Evolutionary conservation across 2,797 vertebrate species (phyloP), one percentile per base, ranked within the genome.

Genomic region (Esox lucius): DNA sequence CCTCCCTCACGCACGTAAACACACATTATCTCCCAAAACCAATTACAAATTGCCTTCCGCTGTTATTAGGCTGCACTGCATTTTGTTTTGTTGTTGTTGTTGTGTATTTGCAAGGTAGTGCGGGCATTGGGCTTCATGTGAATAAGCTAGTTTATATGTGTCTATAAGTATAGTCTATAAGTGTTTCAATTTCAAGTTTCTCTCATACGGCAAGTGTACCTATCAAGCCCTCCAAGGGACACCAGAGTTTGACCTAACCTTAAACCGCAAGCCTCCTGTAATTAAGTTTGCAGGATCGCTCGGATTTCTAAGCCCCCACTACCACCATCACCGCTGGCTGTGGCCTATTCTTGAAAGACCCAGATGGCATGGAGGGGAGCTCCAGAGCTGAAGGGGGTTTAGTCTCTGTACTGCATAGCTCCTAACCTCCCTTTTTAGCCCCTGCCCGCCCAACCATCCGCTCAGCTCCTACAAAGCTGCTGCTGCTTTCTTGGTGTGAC

Each of bases 211-310:
- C n/a, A n/a, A n/a, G n/a, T n/a, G n/a, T n/a, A n/a, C n/a, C n/a
- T n/a, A n/a, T n/a, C n/a, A n/a, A n/a, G n/a, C n/a, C n/a, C n/a
- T n/a, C n/a, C n/a, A n/a, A n/a, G n/a, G n/a, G n/a, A n/a, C n/a
- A n/a, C n/a, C n/a, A n/a, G n/a, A n/a, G n/a, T n/a, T n/a, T n/a
- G n/a, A n/a, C n/a, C n/a, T n/a, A n/a, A n/a, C n/a, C n/a, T n/a
- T n/a, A n/a, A 56, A n/a, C 16, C 71, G 61, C 26, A 62, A 78
- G 46, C 46, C 49, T 66, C 62, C 65, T 74, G 71, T 77, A 76
- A 74, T 78, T 59, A 73, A 70, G 51, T 83, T 80, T 78, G 84
- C 76, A 82, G 70, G 75, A 78, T 72, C 73, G 31, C 62, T 49
- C 16, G 39, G 28, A 17, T 28, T 39, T 5, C 64, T n/a, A 46